Percentiles rank a stretch among this genome's conserved stretches.
phyloP scores from a whole-genome alignment of 2,113 vertebrate species.

The Ctenomys sociabilis region DNA sequence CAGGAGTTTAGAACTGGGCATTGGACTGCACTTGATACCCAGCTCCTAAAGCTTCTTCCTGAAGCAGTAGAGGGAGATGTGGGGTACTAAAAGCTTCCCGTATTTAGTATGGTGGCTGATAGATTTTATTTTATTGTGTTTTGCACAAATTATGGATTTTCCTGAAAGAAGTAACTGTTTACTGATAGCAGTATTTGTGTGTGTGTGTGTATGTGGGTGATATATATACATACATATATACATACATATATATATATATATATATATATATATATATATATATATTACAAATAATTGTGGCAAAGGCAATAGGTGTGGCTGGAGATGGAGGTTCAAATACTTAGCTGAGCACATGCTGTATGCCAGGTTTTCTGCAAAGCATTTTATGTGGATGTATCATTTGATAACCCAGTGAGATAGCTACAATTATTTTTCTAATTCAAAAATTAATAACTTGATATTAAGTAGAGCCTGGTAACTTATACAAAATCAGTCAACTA shows the following conservation, averaged over 20 bases:
- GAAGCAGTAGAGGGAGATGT: neutral
- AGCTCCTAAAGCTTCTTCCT: neutral
- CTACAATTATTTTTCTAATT: neutral
- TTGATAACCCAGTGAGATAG: neutral
- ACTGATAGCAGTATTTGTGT: neutral
- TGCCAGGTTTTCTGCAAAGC: neutral
- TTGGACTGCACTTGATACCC: neutral
- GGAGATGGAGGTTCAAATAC: no score
- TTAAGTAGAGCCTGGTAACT: neutral
- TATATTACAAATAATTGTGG: neutral
- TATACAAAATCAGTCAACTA: neutral
- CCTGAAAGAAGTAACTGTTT: slow-evolving; percentile 23
- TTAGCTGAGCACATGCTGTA: neutral
- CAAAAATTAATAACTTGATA: neutral
- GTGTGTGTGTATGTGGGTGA: neutral
- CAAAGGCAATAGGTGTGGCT: no score
- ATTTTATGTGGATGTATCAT: neutral
- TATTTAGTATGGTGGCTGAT: slow-evolving; percentile 58
- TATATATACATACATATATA: neutral
- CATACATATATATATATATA: neutral
- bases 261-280: neutral
- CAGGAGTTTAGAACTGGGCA: slow-evolving; percentile 40
- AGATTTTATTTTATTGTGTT: slow-evolving; percentile 68
- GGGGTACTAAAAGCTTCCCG: slow-evolving; percentile 11
- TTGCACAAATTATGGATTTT: slow-evolving; percentile 59